A percentile compares a stretch with the other conserved stretches of the same genome.
Conservation (phyloP, 2,888 invertebrate genomes). For the Rhogogaster chlorosoma region DNA sequence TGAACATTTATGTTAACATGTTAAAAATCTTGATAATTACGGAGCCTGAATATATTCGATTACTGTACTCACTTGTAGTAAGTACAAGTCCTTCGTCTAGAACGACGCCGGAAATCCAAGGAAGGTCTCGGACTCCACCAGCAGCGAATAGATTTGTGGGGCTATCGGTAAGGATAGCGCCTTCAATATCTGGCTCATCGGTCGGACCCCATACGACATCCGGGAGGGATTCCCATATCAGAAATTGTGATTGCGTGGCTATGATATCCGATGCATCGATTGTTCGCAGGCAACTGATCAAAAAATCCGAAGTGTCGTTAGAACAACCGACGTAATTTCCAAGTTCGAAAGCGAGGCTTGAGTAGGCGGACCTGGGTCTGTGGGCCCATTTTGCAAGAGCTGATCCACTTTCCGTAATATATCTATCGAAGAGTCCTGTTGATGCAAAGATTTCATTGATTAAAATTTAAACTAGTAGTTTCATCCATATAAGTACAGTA, state of each 20-base stretch:
- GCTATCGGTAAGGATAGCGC: conserved; percentile 67
- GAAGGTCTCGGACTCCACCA: conserved; percentile 67
- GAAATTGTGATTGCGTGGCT: conserved; percentile 50
- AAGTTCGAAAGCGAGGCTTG: conserved; percentile 61
- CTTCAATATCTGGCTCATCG: conserved; percentile 67
- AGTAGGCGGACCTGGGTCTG: conserved; percentile 56
- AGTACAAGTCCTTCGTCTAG: conserved; percentile 67
- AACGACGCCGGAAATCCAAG: conserved; percentile 68
- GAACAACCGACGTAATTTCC: conserved; percentile 55
- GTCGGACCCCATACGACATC: conserved; percentile 66
- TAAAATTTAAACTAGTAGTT: not conserved
- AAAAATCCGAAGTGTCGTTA: not conserved
- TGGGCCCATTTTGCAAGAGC: conserved; percentile 60
- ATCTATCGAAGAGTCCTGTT: conserved; percentile 66
- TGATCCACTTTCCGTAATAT: conserved; percentile 59
- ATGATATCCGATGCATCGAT: conserved; percentile 10
- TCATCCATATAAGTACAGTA: no score
- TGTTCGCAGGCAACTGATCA: conserved; percentile 63
- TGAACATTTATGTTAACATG: no score
- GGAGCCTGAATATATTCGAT: no score
- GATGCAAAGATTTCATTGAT: not conserved
- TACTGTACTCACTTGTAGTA: conserved; percentile 61
- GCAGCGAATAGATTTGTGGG: conserved; percentile 61
- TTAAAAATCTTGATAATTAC: no score
- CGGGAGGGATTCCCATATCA: conserved; percentile 54